phyloP scores from a whole-genome alignment of 2,113 vertebrate genomes.

The Nothocercus nigrocapillus region DNA sequence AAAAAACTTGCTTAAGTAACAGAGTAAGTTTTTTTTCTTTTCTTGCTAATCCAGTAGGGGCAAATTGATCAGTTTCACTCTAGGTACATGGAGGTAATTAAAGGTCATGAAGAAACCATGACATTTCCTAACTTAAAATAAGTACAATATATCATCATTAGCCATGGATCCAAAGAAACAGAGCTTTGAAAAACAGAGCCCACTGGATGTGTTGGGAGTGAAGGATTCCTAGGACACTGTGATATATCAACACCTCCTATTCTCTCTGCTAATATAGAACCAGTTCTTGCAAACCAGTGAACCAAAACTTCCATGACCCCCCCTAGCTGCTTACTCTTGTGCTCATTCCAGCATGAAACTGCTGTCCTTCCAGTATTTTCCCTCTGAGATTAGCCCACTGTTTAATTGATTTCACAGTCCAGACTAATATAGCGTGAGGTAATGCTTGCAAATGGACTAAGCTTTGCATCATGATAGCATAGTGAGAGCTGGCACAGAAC shows the following conservation, averaged over 20 bases:
- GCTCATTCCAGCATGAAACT: background rate
- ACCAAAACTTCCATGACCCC: background rate
- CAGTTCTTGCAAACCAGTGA: background rate
- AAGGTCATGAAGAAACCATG: background rate
- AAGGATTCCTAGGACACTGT: background rate
- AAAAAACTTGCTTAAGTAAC: background rate
- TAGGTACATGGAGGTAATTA: fast-evolving
- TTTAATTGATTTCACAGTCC: slow-evolving; percentile 5
- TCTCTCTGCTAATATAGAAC: background rate
- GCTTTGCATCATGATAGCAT: background rate
- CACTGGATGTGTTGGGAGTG: background rate
- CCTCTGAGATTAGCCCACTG: background rate
- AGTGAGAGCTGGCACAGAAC: background rate
- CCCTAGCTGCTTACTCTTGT: background rate
- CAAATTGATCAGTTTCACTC: background rate
- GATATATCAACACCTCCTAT: background rate
- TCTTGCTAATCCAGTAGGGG: background rate
- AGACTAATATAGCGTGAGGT: background rate
- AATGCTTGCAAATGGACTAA: background rate
- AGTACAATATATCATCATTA: background rate
- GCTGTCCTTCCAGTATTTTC: background rate
- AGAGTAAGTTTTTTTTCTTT: fast-evolving
- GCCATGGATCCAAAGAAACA: background rate
- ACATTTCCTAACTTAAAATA: background rate
- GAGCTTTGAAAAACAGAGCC: background rate